Conservation (phyloP, 2,113 vertebrate species). For the Micronisus gabar region DNA sequence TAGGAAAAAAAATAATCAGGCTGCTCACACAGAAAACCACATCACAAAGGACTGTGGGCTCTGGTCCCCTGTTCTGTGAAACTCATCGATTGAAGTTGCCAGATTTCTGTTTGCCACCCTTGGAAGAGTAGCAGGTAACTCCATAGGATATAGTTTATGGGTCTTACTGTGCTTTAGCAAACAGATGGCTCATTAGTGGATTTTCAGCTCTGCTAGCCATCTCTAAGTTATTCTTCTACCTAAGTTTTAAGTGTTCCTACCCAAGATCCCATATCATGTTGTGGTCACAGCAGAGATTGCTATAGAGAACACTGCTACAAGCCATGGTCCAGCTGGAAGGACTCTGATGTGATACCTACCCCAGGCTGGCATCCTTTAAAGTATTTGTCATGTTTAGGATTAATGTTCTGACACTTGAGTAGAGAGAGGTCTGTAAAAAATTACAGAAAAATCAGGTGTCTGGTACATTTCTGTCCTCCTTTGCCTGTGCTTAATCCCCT, state of each 20-base stretch:
- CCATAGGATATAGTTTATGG: neutral
- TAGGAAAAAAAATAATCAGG: conserved; percentile 15
- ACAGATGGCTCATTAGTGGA: neutral
- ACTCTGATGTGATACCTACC: neutral
- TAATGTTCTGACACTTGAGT: neutral
- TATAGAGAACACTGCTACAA: neutral
- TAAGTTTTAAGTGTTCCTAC: neutral
- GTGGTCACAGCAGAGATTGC: neutral
- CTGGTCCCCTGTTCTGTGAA: neutral
- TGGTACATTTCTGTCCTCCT: neutral
- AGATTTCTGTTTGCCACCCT: neutral
- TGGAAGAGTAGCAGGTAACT: neutral
- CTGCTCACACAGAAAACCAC: neutral
- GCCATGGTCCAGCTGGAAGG: neutral
- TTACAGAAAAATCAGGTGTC: neutral
- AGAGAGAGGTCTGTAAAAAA: neutral
- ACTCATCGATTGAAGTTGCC: neutral
- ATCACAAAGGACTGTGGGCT: neutral
- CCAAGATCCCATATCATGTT: neutral
- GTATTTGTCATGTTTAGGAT: neutral
- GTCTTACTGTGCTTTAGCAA: neutral
- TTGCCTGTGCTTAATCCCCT: neutral
- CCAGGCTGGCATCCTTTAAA: neutral
- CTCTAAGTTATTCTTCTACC: neutral
- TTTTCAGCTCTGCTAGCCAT: neutral